These are phyloP conservation scores for Oncorhynchus mykiss DNA, from an alignment of 2,113 vertebrate genomes.

Conservation along the genomic window DNA sequence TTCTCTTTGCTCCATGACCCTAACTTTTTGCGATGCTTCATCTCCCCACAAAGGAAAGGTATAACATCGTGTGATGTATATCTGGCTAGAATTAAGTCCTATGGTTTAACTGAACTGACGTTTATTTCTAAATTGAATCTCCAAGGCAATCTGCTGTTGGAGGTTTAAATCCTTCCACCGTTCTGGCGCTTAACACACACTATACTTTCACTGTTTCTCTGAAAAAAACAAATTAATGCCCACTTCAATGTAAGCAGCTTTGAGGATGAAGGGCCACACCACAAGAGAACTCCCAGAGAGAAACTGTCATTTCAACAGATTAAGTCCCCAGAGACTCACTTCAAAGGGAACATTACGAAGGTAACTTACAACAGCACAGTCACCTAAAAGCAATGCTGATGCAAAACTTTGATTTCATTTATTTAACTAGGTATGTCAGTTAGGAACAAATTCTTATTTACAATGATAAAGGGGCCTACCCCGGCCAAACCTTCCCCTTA, in stretches of 20 bases:
- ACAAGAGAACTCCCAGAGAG: conserved; percentile 26
- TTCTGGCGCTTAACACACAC: conserved; percentile 79
- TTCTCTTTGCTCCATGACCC: background rate
- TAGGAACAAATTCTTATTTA: no score
- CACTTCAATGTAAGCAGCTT: conserved; percentile 86
- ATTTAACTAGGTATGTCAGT: no score
- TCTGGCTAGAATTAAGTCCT: conserved; percentile 80
- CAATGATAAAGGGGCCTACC: no score
- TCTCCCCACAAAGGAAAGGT: conserved; percentile 4
- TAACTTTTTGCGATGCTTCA: background rate
- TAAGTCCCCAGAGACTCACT: conserved; percentile 17
- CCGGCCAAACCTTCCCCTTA: no score
- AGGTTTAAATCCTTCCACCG: conserved; percentile 80
- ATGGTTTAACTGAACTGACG: conserved; percentile 71
- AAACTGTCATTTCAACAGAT: conserved; percentile 33
- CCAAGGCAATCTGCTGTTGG: conserved; percentile 84
- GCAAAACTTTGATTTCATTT: background rate
- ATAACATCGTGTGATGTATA: conserved; percentile 57
- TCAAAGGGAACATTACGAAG: background rate
- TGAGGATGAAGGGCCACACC: conserved; percentile 62
- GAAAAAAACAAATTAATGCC: conserved; percentile 84
- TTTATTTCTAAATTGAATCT: conserved; percentile 81
- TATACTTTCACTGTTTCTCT: conserved; percentile 72
- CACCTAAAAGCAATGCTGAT: conserved; percentile 1
- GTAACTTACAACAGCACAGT: background rate